Percentiles rank a stretch among this genome's conserved stretches.
phyloP scores from a whole-genome alignment of 2,888 invertebrate genomes.

The Hoplodrina ambigua region DNA sequence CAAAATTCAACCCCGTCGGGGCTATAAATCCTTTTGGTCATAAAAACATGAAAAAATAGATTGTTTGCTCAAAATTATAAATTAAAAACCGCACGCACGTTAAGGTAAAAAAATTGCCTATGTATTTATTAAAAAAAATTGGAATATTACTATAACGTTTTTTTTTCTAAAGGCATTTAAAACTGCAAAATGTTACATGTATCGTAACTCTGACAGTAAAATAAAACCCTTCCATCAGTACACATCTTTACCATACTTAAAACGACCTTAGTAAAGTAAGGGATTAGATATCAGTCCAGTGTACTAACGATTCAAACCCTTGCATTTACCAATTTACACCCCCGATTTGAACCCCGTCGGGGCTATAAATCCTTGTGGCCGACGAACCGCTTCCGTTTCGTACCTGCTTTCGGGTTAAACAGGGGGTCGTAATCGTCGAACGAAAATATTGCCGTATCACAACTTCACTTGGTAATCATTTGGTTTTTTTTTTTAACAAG shows the following conservation, averaged over 20 bases:
- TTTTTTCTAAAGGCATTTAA: background rate
- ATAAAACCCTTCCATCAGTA: background rate
- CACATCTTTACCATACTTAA: background rate
- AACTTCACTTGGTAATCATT: constrained; percentile 67
- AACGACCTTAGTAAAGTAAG: background rate
- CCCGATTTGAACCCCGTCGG: constrained; percentile 62
- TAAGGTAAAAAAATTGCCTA: background rate
- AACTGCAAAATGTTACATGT: background rate
- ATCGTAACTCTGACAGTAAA: background rate
- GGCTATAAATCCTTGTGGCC: constrained; percentile 76
- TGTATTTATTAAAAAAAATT: too few relatives aligned
- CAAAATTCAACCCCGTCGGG: background rate
- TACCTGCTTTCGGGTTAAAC: constrained; percentile 77
- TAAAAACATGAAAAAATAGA: background rate
- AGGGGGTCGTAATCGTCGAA: constrained; percentile 70
- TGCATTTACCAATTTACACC: constrained; percentile 75
- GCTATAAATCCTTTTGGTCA: background rate
- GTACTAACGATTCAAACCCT: constrained; percentile 62
- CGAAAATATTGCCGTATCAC: constrained; percentile 75
- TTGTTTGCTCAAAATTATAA: background rate
- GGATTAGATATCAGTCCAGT: constrained; percentile 22
- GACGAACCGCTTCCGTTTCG: constrained; percentile 85
- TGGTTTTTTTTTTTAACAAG: constrained; percentile 63
- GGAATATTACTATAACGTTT: too few relatives aligned
- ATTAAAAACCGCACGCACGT: background rate